These are phyloP conservation scores for Drosophila tristis DNA, from an alignment of 1,140 invertebrate species.

Conservation along the genomic window DNA sequence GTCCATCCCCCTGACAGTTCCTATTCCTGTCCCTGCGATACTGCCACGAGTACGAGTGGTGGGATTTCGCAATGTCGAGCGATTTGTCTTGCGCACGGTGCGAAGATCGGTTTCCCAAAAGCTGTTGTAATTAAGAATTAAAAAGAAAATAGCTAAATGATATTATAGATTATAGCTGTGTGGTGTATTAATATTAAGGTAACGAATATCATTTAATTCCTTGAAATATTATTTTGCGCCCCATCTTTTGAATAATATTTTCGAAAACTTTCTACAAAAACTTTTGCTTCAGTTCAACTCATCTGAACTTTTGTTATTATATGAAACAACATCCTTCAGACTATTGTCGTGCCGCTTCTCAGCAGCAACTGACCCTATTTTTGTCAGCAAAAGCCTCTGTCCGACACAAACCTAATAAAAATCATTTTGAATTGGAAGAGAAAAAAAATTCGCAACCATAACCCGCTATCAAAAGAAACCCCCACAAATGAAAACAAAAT, in stretches of 20 bases:
- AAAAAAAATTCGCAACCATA: slow-evolving; percentile 42
- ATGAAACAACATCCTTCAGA: slow-evolving; percentile 34
- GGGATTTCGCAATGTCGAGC: slow-evolving; percentile 83
- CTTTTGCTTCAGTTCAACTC: too few relatives aligned
- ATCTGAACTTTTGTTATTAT: slow-evolving; percentile 37
- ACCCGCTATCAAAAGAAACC: slow-evolving; percentile 38
- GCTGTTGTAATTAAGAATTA: slow-evolving; percentile 30
- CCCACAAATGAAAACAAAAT: slow-evolving; percentile 51
- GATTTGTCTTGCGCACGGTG: slow-evolving; percentile 88
- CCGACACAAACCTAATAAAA: slow-evolving; percentile 38
- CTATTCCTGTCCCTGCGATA: slow-evolving; percentile 9
- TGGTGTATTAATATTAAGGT: neutral
- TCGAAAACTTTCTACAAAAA: too few relatives aligned
- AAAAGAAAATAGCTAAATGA: neutral
- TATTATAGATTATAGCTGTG: too few relatives aligned
- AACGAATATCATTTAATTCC: slow-evolving; percentile 5
- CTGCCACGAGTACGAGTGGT: slow-evolving; percentile 15
- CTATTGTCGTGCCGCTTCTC: slow-evolving; percentile 8
- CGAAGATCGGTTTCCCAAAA: slow-evolving; percentile 93
- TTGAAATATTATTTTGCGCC: too few relatives aligned
- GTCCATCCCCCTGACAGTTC: slow-evolving; percentile 43
- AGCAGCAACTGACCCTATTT: slow-evolving; percentile 15
- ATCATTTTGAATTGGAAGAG: slow-evolving; percentile 45
- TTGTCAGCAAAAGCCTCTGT: slow-evolving; percentile 22
- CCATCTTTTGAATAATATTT: slow-evolving; percentile 8